Percentiles rank a stretch among this genome's conserved stretches.
phyloP scores from a whole-genome alignment of 2,113 vertebrate genomes.

The Charadrius vociferus region DNA sequence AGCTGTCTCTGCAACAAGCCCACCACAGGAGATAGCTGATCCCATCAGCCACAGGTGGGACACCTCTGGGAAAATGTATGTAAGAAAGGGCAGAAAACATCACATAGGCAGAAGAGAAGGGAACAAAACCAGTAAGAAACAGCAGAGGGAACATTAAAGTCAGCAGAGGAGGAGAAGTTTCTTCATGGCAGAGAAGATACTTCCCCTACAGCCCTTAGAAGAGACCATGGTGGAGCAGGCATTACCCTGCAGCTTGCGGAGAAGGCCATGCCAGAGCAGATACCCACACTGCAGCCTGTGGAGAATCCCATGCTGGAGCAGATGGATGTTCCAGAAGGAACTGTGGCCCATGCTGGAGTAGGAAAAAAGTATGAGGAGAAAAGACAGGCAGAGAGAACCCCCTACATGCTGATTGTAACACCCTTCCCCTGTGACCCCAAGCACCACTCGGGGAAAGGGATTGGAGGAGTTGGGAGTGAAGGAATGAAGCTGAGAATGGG shows the following conservation, averaged over 20 bases:
- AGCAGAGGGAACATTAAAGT: neutral
- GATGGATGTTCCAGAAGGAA: neutral
- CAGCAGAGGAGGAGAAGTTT: neutral
- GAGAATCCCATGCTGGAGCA: neutral
- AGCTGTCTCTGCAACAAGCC: neutral
- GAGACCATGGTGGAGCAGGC: neutral
- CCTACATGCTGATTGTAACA: rapidly evolving
- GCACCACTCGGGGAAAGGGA: rapidly evolving
- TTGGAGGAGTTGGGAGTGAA: neutral
- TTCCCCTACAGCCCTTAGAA: neutral
- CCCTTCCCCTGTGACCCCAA: neutral
- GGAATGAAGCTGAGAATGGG: neutral
- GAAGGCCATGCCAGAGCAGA: neutral
- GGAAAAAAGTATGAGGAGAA: neutral
- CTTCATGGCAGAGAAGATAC: neutral
- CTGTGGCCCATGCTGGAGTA: neutral
- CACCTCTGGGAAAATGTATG: neutral
- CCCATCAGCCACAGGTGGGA: neutral
- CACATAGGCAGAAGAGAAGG: neutral
- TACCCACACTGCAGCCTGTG: neutral
- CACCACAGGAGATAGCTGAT: neutral
- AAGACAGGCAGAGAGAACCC: neutral
- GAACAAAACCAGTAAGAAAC: neutral
- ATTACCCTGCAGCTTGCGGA: neutral
- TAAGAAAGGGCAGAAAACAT: neutral